phyloP scores from a whole-genome alignment of 2,797 vertebrate species.

The Tauraco hartlaubi region DNA sequence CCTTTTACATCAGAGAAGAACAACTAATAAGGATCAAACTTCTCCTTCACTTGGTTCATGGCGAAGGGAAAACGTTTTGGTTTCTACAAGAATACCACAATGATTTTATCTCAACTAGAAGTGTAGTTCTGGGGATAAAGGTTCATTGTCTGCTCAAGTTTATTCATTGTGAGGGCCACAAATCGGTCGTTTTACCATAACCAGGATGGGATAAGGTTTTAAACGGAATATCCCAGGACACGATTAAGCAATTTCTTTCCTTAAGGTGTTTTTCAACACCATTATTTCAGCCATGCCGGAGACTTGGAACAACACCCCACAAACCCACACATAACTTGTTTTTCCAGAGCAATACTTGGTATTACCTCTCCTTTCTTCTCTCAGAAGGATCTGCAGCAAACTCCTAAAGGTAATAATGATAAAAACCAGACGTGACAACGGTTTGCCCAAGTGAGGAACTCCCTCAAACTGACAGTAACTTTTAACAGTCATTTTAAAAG shows the following conservation, averaged over 20 bases:
- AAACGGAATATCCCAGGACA: neutral
- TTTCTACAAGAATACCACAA: neutral
- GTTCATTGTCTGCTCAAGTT: neutral
- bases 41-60: neutral
- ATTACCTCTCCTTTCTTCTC: neutral
- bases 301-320: neutral
- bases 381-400: neutral
- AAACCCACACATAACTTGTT: neutral
- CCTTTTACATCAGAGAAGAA: neutral
- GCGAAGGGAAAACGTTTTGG: neutral
- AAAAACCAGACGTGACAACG: neutral
- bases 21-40: neutral
- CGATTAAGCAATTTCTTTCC: neutral
- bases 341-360: neutral
- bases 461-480: neutral
- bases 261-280: neutral
- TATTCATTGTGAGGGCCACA: neutral
- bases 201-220: neutral
- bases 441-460: neutral
- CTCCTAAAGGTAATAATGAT: neutral
- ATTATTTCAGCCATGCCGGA: neutral
- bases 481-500: neutral
- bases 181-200: neutral
- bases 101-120: neutral
- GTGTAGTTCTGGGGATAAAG: neutral